Evolutionary conservation across 2,888 invertebrate species (phyloP), one percentile per base, ranked within the genome.

Genomic region (Neoascia interrupta): DNA sequence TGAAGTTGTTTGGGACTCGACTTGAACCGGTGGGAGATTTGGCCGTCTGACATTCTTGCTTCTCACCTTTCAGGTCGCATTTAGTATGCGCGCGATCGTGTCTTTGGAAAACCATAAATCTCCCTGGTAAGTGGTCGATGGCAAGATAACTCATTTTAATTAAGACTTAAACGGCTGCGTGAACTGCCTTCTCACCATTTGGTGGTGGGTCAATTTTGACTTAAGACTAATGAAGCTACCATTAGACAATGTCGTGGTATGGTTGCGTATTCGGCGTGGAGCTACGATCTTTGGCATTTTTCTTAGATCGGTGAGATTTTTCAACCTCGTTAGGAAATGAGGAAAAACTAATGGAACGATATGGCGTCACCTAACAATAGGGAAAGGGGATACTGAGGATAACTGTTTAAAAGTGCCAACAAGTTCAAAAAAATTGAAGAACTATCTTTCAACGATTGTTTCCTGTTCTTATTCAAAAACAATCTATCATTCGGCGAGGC

Each of bases 1-100:
- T 79, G 73, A 73, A 79, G 79, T 73, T 61, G 79, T 79, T 73
- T 39, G 16, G 31, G 23, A n/a, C n/a, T n/a, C n/a, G n/a, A n/a
- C 18, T 28, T 64, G 26, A 41, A 8, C n/a, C 16, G 45, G n/a
- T 47, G 19, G 37, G 60, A 39, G 45, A 60, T 51, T 39, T 53
- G 31, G 31, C n/a, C n/a, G 10, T 61, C 79, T 68, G 79, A 79
- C 73, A 79, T 68, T 73, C 68, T 56, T 61, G 73, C 73, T 61
- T 68, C 79, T 79, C 79, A 68, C 79, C 73, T 73, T 53, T 66
- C n/a, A 11, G 61, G 37, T 56, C 49, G 58, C n/a, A n/a, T 51
- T n/a, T n/a, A n/a, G n/a, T 21, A 47, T 31, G 21, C 18, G 18
- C 13, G 8, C 11, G 21, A 2, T n/a, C 28, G 45, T 53, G 58